These are phyloP conservation scores for Drosophila longiperda DNA, from an alignment of 2,888 invertebrate genomes.

Conservation along the genomic window DNA sequence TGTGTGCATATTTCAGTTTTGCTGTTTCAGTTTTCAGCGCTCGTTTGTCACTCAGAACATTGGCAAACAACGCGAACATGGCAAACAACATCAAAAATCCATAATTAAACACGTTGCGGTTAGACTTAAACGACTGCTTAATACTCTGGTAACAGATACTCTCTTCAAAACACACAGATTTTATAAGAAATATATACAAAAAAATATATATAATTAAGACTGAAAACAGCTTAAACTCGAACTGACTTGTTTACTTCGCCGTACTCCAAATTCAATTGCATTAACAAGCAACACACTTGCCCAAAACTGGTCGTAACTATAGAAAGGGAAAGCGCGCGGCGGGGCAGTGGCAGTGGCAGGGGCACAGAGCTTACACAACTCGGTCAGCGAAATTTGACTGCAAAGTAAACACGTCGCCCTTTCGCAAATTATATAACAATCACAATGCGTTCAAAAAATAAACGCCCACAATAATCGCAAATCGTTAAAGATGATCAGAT, in stretches of 20 bases:
- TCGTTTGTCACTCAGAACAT: constrained; percentile 63
- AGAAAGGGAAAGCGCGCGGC: not conserved
- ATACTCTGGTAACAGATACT: not conserved
- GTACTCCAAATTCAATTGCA: constrained; percentile 26
- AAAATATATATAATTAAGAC: no score
- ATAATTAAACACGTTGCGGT: constrained; percentile 14
- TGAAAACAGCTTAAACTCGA: not conserved
- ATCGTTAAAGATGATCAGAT: constrained; percentile 60
- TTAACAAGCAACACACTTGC: constrained; percentile 40
- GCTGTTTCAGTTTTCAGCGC: constrained; percentile 29
- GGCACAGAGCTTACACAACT: constrained; percentile 33
- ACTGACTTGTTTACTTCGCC: constrained; percentile 30
- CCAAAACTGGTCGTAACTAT: constrained; percentile 3
- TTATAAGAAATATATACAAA: constrained; percentile 13
- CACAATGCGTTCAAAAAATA: constrained; percentile 65
- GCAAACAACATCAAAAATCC: constrained; percentile 45
- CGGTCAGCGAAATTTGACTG: constrained; percentile 53
- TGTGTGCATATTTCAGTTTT: constrained; percentile 53
- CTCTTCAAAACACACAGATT: not conserved
- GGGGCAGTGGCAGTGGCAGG: not conserved
- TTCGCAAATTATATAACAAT: constrained; percentile 67
- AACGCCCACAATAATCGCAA: constrained; percentile 65
- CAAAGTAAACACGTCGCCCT: constrained; percentile 52
- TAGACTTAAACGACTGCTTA: not conserved
- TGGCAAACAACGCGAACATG: constrained; percentile 46